A percentile compares a stretch with the other conserved stretches of the same genome.
Evolutionary conservation across 2,113 vertebrate species (phyloP).

Genomic region (Mus spicilegus): DNA sequence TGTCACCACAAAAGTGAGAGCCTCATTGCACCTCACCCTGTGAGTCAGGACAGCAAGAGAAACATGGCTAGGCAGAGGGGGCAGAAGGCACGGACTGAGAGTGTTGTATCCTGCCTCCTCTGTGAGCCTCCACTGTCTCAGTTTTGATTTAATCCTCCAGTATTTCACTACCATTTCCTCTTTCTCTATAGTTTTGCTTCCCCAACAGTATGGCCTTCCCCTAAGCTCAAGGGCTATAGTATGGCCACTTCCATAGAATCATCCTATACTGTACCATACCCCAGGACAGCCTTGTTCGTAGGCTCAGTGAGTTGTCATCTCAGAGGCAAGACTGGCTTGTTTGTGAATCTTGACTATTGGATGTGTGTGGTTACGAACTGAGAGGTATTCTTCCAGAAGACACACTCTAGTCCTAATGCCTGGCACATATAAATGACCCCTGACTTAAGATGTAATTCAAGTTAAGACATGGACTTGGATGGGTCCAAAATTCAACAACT

Average conservation of each 20-base stretch:
- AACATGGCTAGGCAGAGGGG: accelerated
- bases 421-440: background rate
- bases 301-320: background rate
- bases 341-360: background rate
- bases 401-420: background rate
- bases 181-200: background rate
- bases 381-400: background rate
- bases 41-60: background rate
- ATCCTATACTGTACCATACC: background rate
- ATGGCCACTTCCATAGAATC: background rate
- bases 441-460: background rate
- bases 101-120: background rate
- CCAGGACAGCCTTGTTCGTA: background rate
- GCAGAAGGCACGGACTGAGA: background rate
- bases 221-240: background rate
- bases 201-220: background rate
- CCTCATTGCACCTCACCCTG: background rate
- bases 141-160: background rate
- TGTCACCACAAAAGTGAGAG: background rate
- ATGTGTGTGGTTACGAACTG: background rate
- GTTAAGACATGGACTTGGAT: background rate
- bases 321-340: background rate
- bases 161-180: background rate
- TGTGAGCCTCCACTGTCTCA: background rate
- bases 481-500: background rate